Conservation (phyloP, 2,888 invertebrate genomes). For the Caenorhabditis doughertyi region DNA sequence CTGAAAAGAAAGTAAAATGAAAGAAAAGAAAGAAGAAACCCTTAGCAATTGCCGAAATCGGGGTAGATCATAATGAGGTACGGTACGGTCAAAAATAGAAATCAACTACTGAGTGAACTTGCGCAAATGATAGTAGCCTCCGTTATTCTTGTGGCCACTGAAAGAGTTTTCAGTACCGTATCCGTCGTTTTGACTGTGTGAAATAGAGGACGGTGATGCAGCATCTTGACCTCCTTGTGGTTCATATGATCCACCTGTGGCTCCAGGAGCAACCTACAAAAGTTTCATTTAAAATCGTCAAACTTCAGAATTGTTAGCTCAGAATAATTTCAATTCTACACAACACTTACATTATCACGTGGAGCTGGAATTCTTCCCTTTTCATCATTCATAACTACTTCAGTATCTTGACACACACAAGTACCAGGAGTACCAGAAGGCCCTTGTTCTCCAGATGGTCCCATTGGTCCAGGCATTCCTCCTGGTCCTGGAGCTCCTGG, state of each 20-base stretch:
- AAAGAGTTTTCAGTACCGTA: conserved; percentile 53
- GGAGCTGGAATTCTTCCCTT: conserved; percentile 73
- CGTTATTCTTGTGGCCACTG: conserved; percentile 54
- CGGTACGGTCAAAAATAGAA: conserved; percentile 30
- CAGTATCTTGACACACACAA: conserved; percentile 82
- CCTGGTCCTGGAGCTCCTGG: conserved; percentile 81
- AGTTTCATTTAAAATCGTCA: not conserved
- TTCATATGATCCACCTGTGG: conserved; percentile 62
- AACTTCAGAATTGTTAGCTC: not conserved
- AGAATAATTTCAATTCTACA: not conserved
- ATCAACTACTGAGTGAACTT: conserved; percentile 50
- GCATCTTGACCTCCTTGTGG: conserved; percentile 32
- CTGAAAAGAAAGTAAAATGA: not conserved
- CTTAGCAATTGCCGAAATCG: conserved; percentile 57
- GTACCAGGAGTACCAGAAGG: conserved; percentile 82
- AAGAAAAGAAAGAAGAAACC: conserved; percentile 33
- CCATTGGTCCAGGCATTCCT: conserved; percentile 76
- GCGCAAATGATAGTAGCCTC: conserved; percentile 64
- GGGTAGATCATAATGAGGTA: conserved; percentile 64
- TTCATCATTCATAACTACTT: conserved; percentile 81
- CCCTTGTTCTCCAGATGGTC: conserved; percentile 80
- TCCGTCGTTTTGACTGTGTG: conserved; percentile 57
- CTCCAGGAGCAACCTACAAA: conserved; percentile 55
- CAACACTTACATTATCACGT: conserved; percentile 65
- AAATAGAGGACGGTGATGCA: conserved; percentile 34